Evolutionary conservation across 2,113 vertebrate genomes (phyloP).

Genomic region (Uria lomvia): DNA sequence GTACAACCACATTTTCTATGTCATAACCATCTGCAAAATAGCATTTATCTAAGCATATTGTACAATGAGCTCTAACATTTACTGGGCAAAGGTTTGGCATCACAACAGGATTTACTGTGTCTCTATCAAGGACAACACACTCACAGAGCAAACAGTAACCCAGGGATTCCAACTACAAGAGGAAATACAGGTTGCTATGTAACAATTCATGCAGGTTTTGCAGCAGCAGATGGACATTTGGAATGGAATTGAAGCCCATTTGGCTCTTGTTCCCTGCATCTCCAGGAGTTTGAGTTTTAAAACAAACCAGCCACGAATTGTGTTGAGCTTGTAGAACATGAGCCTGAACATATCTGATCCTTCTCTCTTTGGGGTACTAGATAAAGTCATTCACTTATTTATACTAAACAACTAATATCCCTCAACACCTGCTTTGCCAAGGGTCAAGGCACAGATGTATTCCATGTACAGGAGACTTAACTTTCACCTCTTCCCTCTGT

Average conservation of each 20-base stretch:
- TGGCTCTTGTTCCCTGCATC: not conserved
- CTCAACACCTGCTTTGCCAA: not conserved
- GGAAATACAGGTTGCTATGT: constrained; percentile 44
- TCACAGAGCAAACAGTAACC: constrained; percentile 25
- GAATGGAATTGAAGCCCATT: constrained; percentile 1
- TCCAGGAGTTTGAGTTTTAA: constrained; percentile 17
- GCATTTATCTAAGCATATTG: not conserved
- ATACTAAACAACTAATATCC: not conserved
- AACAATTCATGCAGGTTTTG: constrained; percentile 33
- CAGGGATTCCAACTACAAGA: constrained; percentile 18
- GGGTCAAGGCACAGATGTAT: not conserved
- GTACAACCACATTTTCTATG: not conserved
- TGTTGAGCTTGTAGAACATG: not conserved
- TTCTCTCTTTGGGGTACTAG: not conserved
- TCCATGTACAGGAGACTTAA: not conserved
- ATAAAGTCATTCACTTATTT: not conserved
- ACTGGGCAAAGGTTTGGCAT: not conserved
- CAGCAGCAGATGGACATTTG: constrained; percentile 50
- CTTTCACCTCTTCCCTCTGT: not conserved
- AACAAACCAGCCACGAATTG: not conserved
- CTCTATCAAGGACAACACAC: constrained; percentile 21
- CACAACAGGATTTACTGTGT: not conserved
- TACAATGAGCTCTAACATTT: not conserved
- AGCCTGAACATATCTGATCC: not conserved
- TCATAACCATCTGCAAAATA: constrained; percentile 6